Base-by-base conservation (phyloP, 2,113 vertebrate species). In the Oryzias javanicus region DNA sequence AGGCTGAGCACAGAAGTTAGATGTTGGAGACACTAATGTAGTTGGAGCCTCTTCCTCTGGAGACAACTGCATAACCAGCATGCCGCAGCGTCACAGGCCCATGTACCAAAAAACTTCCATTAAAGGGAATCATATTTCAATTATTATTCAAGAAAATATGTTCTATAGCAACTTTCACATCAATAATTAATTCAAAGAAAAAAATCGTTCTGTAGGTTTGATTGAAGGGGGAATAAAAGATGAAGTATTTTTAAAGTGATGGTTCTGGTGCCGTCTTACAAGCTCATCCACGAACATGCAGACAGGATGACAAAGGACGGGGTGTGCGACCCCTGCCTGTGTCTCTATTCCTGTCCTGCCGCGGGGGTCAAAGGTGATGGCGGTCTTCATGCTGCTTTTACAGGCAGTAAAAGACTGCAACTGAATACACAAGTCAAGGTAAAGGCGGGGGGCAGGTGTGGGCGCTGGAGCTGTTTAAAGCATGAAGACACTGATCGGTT, bases 341-440 rank as follows among this genome's bases (percentile, higher is more conserved):
- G 47, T 59, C 88, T 88, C 88, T 91, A 89, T 91, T 91, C 86
- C 78, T 86, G 85, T 84, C 72, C 52, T 82, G 55, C 48, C 18
- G 54, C 53, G 5, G 61, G 67, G 85, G 87, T 91, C 84, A 91
- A 68, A 90, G 90, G 81, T 88, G 67, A 85, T 79, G 70, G 71
- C 6, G 22, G 71, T 44, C 69, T 72, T 81, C 74, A 63, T 51
- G 45, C 77, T 84, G 76, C 84, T 87, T 91, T 89, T 89, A 86
- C 87, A 89, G 82, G 82, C 87, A 75, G 78, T 89, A 89, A 90
- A 90, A 86, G 57, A 8, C 73, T 89, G 86, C 87, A 90, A 91
- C 89, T 81, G 83, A 88, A 91, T 86, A 81, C 87, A 86, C 72
- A 80, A 85, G 84, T 91, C 89, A 92, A 92, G 91, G 91, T 91